Base-by-base conservation (phyloP, 2,888 invertebrate genomes). In the Tinea semifulvella region DNA sequence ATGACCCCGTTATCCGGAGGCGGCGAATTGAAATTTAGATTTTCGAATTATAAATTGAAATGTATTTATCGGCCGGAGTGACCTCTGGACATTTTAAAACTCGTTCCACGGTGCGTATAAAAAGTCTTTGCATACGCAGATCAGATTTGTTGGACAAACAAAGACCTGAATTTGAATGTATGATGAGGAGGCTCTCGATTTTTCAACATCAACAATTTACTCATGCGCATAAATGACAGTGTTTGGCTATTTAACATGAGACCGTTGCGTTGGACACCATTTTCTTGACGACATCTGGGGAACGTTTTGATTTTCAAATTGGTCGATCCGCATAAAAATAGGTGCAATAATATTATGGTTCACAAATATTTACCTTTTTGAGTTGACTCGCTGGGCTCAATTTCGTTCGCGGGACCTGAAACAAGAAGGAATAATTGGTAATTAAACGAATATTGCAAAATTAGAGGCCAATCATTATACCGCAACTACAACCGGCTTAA, bases 1-100 rank as follows among this genome's bases (percentile, higher is more conserved):
- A 58, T 74, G 74, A 76, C 77, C 77, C 77, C 77, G 76, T 76
- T 77, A 75, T 65, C 70, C 58, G 61, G 61, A 59, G 19, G 13
- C 60, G 58, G 56, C 56, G 56, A 60, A 72, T 77, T 74, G 75
- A 77, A 77, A 68, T 79, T 73, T 65, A 76, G 63, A 77, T 77
- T 57, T 53, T 53, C 57, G 61, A 68, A 75, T 72, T 61, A 68
- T 68, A 72, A 43, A 68, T 72, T 71, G 65, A 70, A 70, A 75
- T 71, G 56, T 66, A 62, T 68, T 66, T 64, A 63, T 66, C 68
- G 71, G 68, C 63, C 65, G 63, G 49, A 50, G 52, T 63, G 75
- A 75, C 76, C 76, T 73, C 75, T 63, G 66, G 51, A 54, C 63
- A 61, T 14, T 35, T 25, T 59, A 61, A 62, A 65, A 57, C 59